A percentile compares a stretch with the other conserved stretches of the same genome.
phyloP scores from a whole-genome alignment of 2,797 vertebrate genomes.

The Sarcophilus harrisii region DNA sequence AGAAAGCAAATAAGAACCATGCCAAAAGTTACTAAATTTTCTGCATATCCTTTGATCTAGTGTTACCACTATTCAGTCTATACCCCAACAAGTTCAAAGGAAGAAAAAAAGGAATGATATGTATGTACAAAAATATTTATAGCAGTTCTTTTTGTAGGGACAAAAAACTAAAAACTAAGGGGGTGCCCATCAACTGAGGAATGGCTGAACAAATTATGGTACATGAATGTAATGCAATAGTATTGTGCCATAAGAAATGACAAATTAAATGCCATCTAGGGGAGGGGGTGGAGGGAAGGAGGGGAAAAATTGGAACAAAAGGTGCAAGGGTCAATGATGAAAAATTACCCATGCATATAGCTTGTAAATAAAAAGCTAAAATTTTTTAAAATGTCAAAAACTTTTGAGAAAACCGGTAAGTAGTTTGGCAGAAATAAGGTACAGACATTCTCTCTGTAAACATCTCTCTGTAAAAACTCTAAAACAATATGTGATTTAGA shows the following conservation, averaged over 20 bases:
- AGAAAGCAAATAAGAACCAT: background rate
- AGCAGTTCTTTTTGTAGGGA: background rate
- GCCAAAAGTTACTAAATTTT: background rate
- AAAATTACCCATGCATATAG: no score
- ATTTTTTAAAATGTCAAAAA: background rate
- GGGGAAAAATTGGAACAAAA: no score
- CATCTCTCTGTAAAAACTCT: background rate
- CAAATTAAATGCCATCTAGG: no score
- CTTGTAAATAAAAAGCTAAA: no score
- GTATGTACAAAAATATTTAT: background rate
- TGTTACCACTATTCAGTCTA: background rate
- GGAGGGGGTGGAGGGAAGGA: no score
- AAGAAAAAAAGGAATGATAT: background rate
- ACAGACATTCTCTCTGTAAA: background rate
- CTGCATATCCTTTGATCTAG: background rate
- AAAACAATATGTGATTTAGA: background rate
- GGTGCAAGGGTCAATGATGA: no score
- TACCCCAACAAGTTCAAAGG: background rate
- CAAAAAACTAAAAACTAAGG: background rate
- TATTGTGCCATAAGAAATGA: background rate
- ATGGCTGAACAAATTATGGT: background rate
- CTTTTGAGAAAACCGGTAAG: background rate
- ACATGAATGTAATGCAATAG: background rate
- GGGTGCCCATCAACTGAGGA: background rate
- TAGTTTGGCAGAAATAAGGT: background rate